phyloP scores from a whole-genome alignment of 2,113 vertebrate species.

The Arvicanthis niloticus region DNA sequence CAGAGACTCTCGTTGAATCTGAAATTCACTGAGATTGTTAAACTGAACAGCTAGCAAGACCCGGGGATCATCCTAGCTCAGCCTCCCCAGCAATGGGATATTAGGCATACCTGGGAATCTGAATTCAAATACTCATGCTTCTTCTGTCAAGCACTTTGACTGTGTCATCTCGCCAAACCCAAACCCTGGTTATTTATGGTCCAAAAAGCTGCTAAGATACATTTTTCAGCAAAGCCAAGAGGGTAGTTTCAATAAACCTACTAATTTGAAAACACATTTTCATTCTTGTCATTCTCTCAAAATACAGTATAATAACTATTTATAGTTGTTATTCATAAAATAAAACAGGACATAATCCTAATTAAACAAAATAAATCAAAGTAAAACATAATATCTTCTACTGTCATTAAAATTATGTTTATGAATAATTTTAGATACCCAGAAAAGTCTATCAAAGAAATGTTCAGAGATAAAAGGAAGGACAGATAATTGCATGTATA shows the following conservation, averaged over 20 bases:
- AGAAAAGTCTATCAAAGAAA: conserved; percentile 36
- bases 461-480: conserved; percentile 20
- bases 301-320: not conserved
- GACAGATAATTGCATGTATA: not conserved
- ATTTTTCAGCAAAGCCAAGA: conserved; percentile 35
- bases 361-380: conserved; percentile 47
- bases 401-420: conserved; percentile 38
- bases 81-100: not conserved
- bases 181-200: not conserved
- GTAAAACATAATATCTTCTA: not conserved
- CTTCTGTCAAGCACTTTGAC: not conserved
- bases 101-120: not conserved
- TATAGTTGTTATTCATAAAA: not conserved
- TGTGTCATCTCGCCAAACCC: not conserved
- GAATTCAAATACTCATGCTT: too few relatives aligned
- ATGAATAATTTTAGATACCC: conserved; percentile 37
- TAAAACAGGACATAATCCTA: conserved; percentile 49
- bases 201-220: not conserved
- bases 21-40: not conserved
- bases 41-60: not conserved
- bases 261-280: not conserved
- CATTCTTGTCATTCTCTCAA: not conserved
- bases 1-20: not conserved
- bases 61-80: not conserved
- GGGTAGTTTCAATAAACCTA: conserved; percentile 56